Conservation (phyloP, 2,888 invertebrate species). For the Dasypolia templi region DNA sequence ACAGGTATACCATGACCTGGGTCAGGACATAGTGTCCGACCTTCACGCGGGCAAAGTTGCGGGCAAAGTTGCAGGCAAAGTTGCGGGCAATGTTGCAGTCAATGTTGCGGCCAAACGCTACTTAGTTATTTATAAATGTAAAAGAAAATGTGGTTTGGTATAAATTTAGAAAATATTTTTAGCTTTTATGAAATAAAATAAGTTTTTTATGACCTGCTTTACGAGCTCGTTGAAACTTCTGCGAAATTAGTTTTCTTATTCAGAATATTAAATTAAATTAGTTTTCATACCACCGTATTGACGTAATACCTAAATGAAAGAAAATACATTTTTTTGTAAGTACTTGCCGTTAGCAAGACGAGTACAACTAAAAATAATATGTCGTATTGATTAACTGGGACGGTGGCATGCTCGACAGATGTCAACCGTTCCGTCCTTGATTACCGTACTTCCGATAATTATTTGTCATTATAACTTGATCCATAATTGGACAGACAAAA, state of each 20-base stretch:
- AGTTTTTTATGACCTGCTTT: conserved; percentile 31
- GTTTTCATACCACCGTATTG: conserved; percentile 10
- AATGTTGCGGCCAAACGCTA: neutral
- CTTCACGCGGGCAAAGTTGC: too few relatives aligned
- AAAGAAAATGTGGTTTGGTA: neutral
- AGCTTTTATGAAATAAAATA: conserved; percentile 26
- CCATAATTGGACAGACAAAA: too few relatives aligned
- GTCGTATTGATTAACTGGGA: too few relatives aligned
- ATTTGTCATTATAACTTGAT: too few relatives aligned
- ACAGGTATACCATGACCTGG: neutral
- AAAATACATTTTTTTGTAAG: too few relatives aligned
- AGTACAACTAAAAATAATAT: too few relatives aligned
- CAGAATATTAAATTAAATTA: conserved; percentile 4
- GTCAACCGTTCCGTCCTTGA: too few relatives aligned
- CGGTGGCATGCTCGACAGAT: too few relatives aligned
- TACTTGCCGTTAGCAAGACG: too few relatives aligned
- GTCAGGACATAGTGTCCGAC: neutral
- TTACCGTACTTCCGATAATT: too few relatives aligned
- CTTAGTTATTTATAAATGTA: neutral
- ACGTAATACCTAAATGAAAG: neutral
- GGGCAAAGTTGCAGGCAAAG: too few relatives aligned
- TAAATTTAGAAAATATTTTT: neutral
- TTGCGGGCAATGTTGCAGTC: too few relatives aligned
- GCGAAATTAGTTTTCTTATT: conserved; percentile 23
- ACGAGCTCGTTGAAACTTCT: conserved; percentile 38